A percentile compares a stretch with the other conserved stretches of the same genome.
These are phyloP conservation scores for Ardeotis arabs DNA, from an alignment of 2,113 vertebrate species.

Conservation along the genomic window DNA sequence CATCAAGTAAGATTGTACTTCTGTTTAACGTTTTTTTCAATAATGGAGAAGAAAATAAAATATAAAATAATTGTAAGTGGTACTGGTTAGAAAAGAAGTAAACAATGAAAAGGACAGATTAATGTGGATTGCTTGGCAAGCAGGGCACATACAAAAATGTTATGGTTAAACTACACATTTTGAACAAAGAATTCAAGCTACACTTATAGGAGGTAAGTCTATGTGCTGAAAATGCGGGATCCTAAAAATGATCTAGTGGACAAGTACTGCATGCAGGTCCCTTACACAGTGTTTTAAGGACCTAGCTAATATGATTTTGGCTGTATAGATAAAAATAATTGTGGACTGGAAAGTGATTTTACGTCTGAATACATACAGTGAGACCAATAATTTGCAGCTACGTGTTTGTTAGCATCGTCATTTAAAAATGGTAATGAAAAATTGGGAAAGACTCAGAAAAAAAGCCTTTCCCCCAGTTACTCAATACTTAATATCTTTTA, in stretches of 20 bases:
- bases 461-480: rapidly evolving
- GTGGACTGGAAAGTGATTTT: background rate
- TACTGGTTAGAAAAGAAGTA: background rate
- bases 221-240: background rate
- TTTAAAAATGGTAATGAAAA: background rate
- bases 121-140: background rate
- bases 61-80: background rate
- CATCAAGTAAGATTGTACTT: background rate
- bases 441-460: background rate
- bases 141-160: background rate
- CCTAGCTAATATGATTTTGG: background rate
- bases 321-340: background rate
- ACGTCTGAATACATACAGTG: background rate
- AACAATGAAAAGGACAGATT: background rate
- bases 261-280: background rate
- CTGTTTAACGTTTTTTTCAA: background rate
- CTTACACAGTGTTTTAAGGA: background rate
- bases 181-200: background rate
- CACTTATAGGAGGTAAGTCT: background rate
- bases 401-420: rapidly evolving
- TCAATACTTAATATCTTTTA: background rate
- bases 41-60: background rate
- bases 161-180: background rate
- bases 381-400: background rate
- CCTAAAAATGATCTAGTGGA: background rate